These are phyloP conservation scores for Trichogramma pretiosum DNA, from an alignment of 1,140 invertebrate genomes.

Conservation along the genomic window DNA sequence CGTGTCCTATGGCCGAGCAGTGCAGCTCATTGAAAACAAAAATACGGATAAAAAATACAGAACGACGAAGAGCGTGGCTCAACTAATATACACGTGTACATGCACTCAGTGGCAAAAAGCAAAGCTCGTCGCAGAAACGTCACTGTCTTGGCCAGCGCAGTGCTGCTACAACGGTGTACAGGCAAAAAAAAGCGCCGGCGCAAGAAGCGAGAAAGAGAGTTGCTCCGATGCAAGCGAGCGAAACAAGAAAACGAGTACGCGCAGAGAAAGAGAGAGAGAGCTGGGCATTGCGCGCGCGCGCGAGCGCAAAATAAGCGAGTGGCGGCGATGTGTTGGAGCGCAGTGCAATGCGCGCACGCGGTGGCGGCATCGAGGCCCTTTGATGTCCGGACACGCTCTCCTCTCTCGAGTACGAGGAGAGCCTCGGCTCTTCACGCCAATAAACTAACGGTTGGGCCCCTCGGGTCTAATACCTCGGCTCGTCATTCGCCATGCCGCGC, in stretches of 20 bases:
- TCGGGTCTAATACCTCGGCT: constrained; percentile 39
- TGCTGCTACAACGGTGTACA: background rate
- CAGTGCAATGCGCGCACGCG: constrained; percentile 7
- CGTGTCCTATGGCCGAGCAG: too few relatives aligned
- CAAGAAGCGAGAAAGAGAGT: constrained; percentile 7
- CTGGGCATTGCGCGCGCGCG: background rate
- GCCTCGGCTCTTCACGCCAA: constrained; percentile 45
- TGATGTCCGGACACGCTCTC: constrained; percentile 42
- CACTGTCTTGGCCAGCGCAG: constrained; percentile 1
- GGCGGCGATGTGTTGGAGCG: background rate
- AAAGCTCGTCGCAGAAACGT: constrained; percentile 2
- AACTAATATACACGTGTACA: too few relatives aligned
- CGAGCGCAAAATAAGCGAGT: background rate
- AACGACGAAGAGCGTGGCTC: too few relatives aligned
- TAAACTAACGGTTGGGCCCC: constrained; percentile 43
- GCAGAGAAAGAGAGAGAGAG: background rate
- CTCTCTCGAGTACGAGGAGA: too few relatives aligned
- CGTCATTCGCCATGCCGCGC: constrained; percentile 36
- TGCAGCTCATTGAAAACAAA: too few relatives aligned
- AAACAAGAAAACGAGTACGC: background rate
- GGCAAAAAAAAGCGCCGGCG: background rate
- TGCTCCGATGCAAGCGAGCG: background rate
- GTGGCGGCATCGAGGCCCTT: constrained; percentile 26
- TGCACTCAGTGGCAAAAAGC: constrained; percentile 1
- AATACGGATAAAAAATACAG: too few relatives aligned